Evolutionary conservation across 92 coral and sea anemone species (phyloP), one percentile per base, ranked within the genome.

Genomic region (Diadumene lineata): DNA sequence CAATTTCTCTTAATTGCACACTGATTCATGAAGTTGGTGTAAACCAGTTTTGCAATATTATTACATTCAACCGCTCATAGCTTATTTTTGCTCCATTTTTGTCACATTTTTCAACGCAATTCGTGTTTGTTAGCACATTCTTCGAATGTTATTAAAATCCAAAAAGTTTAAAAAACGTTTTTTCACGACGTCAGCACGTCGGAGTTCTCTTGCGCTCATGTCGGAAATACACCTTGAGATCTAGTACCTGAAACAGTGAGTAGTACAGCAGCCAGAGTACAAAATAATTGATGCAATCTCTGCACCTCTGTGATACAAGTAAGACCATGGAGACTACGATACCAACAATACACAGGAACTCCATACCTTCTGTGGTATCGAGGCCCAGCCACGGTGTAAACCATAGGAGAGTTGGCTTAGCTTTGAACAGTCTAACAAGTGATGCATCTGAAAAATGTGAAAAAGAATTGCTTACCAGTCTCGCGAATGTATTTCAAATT

Each of bases 341-440:
- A 27, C 97, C 97, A 15, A 62, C 31, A 8, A 92, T 43, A 74
- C 96, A 88, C 29, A 94, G 82, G 66, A 94, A 79, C 86, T 94
- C 98, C 98, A 94, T 94, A 18, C 96, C 97, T 60, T 94, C 67
- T 11, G 88, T 34, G 6, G 96, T 84, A 78, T 92, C 96, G 67
- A 94, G 81, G 21, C 98, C 98, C 9, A 94, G 84, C 31, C 68
- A 73, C 1, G 90, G 96, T 1, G 97, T 88, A 33, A 92, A 31
- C 92, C 97, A 92, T 16, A 94, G 77, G 3, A 94, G 96, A 57
- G 97, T 88, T 69, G 97, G 94, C 30, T 85, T 85, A 68, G 69
- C 69, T 16, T 25, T 27, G 53, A 92, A 81, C 34, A 79, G 60
- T 1, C 88, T 68, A 22, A 79, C 58, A 18, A 87, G 66, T 4